Base-by-base conservation (phyloP, 2,797 vertebrate genomes). In the Microhierax caerulescens region DNA sequence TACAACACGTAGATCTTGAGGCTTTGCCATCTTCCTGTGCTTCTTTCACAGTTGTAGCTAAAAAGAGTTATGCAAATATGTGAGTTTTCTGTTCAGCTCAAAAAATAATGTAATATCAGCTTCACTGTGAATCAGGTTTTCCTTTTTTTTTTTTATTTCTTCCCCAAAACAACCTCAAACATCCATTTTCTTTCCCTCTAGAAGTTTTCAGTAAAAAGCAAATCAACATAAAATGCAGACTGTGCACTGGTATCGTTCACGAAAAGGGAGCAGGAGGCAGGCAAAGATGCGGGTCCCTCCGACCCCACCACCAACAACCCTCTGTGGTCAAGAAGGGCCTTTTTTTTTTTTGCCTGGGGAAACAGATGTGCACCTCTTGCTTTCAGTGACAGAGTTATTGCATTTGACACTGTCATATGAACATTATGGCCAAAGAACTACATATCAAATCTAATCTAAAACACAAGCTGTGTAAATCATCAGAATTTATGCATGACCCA, bases 221-320 rank as follows among this genome's bases (percentile, higher is more conserved):
- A 47, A 27, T 3, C 8, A 37, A 15, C 5, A 28, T 7, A 9
- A 67, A 54, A 24, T 7, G 43, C 39, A 61, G 68, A n/a, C 39
- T 4, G 1, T 4, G 9, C 32, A 2, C 2, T 17, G 56, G 37
- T 41, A 37, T 7, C 4, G 0, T 1, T 32, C 43, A 41, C 48
- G n/a, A 5, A 18, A 18, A 11, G 28, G 28, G 8, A 59, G 41
- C 9, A 14, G 56, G 27, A 47, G 11, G 28, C 1, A 4, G 39
- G 19, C 19, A 56, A 16, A 7, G 36, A 16, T 5, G 10, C 0
- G 1, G 11, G 18, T 39, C 12, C 36, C 75, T 60, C 30, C 12
- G 6, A 15, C 5, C 16, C 14, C 64, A 50, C n/a, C 34, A 16
- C 2, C 22, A 27, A 10, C 20, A 50, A 2, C 10, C 13, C 19